Conservation (phyloP, 2,888 invertebrate genomes). For the Pherbina coryleti region DNA sequence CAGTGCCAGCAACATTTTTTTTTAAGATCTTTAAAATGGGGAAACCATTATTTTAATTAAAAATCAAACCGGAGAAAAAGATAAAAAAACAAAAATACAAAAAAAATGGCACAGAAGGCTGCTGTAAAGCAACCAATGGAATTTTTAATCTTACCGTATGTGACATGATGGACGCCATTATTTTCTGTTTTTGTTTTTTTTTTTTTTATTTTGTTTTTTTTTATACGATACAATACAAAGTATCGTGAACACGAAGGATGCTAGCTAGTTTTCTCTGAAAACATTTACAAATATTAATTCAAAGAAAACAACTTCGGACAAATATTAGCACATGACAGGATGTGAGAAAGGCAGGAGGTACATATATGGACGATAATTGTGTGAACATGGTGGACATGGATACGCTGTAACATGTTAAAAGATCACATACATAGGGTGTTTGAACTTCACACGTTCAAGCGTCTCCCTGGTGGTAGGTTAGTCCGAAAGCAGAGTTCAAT, state of each 20-base stretch:
- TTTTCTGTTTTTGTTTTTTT: neutral
- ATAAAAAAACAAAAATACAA: neutral
- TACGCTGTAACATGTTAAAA: too few relatives aligned
- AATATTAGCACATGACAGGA: neutral
- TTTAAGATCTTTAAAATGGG: too few relatives aligned
- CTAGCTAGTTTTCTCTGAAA: neutral
- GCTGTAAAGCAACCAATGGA: neutral
- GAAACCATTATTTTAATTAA: neutral
- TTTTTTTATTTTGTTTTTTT: neutral
- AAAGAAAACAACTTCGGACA: neutral
- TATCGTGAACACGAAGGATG: neutral
- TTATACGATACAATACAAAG: neutral
- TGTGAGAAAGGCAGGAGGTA: constrained; percentile 31
- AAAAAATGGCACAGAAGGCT: neutral
- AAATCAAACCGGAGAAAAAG: neutral
- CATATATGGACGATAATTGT: too few relatives aligned
- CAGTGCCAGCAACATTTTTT: too few relatives aligned
- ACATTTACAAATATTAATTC: constrained; percentile 8
- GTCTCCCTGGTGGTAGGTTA: too few relatives aligned
- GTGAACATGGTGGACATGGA: too few relatives aligned
- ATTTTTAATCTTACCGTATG: neutral
- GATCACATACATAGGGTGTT: too few relatives aligned
- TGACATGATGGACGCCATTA: too few relatives aligned
- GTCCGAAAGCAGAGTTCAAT: too few relatives aligned
- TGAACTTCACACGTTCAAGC: too few relatives aligned